phyloP scores from a whole-genome alignment of 2,888 invertebrate species.

The Orthonychiurus folsomi region DNA sequence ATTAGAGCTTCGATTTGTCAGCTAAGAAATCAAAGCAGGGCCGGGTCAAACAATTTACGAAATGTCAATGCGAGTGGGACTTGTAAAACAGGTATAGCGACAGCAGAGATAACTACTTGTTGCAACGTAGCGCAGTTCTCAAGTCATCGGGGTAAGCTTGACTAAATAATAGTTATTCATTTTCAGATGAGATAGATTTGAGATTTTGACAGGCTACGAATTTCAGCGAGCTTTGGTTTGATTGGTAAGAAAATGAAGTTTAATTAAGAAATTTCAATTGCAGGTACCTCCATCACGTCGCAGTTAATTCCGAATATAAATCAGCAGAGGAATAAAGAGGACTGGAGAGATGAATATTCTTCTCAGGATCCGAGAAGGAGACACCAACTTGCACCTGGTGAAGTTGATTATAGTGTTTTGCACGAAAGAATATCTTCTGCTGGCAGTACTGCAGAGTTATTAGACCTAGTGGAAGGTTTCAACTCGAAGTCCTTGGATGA shows the following conservation, averaged over 20 bases:
- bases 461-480: neutral
- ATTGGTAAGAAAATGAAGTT: too few relatives aligned
- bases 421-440: neutral
- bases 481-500: neutral
- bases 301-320: neutral
- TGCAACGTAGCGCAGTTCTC: neutral
- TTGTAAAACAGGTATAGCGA: too few relatives aligned
- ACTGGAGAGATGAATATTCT: neutral
- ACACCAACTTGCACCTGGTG: neutral
- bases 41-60: too few relatives aligned
- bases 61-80: too few relatives aligned
- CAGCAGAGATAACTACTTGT: neutral
- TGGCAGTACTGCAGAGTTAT: neutral
- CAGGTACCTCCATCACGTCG: neutral
- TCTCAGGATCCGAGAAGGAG: neutral
- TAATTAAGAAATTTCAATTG: neutral
- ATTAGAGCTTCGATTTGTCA: too few relatives aligned
- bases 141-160: neutral
- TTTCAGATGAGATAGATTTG: neutral
- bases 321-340: neutral
- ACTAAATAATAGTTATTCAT: neutral
- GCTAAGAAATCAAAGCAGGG: too few relatives aligned
- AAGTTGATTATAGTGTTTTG: constrained; percentile 1
- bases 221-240: neutral
- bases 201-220: too few relatives aligned